phyloP scores from a whole-genome alignment of 2,888 invertebrate species.

The Abscondita cerata region DNA sequence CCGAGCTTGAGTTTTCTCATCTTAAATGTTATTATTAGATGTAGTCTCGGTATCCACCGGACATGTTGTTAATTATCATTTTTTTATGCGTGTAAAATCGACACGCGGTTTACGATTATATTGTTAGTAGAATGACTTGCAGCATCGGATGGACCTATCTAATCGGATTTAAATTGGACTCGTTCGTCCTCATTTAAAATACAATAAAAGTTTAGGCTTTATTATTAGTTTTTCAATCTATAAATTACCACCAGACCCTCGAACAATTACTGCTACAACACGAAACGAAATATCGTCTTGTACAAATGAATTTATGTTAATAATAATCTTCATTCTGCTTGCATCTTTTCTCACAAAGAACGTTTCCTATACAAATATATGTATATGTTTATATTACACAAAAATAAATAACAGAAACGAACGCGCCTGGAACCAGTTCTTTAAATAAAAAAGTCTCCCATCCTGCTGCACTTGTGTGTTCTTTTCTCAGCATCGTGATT shows the following conservation, averaged over 20 bases:
- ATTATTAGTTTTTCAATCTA: background rate
- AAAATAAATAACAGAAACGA: slow-evolving; percentile 48
- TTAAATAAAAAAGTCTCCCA: slow-evolving; percentile 44
- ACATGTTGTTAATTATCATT: background rate
- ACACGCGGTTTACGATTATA: background rate
- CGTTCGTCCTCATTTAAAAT: slow-evolving; percentile 3
- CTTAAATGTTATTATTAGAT: slow-evolving; percentile 21
- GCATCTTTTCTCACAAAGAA: slow-evolving; percentile 40
- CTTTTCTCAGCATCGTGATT: slow-evolving; percentile 23
- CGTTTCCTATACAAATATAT: slow-evolving; percentile 49
- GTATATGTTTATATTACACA: slow-evolving; percentile 51
- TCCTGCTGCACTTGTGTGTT: slow-evolving; percentile 28
- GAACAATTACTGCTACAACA: slow-evolving; percentile 5
- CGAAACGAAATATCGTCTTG: slow-evolving; percentile 44
- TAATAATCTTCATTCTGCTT: slow-evolving; percentile 42
- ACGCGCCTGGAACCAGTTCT: slow-evolving; percentile 49
- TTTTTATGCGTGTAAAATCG: too few relatives aligned
- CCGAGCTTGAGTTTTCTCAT: slow-evolving; percentile 14
- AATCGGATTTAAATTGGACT: background rate
- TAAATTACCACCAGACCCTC: background rate
- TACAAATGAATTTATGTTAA: slow-evolving; percentile 44
- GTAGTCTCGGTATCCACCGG: background rate
- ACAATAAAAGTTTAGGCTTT: background rate
- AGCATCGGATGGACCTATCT: too few relatives aligned
- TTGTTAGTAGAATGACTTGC: slow-evolving; percentile 5